Conservation (phyloP, 1,140 invertebrate species). For the Solen grandis region DNA sequence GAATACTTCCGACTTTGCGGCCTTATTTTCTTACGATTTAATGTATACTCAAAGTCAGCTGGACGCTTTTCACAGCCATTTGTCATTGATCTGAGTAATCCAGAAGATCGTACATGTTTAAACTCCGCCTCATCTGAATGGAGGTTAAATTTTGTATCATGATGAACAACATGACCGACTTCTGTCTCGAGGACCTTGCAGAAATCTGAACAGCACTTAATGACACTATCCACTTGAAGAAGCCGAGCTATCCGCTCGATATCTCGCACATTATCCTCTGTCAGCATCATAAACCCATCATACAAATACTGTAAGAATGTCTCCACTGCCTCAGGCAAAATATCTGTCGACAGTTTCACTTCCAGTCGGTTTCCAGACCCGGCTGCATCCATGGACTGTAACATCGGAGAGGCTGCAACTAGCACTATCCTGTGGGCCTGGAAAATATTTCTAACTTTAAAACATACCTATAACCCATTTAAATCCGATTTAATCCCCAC, state of each 20-base stretch:
- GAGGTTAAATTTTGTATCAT: too few relatives aligned
- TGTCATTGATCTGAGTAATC: too few relatives aligned
- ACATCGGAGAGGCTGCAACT: slow-evolving; percentile 60
- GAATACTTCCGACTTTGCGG: too few relatives aligned
- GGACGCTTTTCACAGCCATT: too few relatives aligned
- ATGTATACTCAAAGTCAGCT: too few relatives aligned
- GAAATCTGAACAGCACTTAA: slow-evolving; percentile 57
- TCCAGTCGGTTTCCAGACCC: slow-evolving; percentile 53
- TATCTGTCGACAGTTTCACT: slow-evolving; percentile 54
- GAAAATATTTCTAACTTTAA: too few relatives aligned
- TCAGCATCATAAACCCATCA: slow-evolving; percentile 62
- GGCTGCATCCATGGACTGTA: slow-evolving; percentile 61
- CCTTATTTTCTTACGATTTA: too few relatives aligned
- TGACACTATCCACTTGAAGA: slow-evolving; percentile 59
- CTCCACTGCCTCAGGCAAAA: slow-evolving; percentile 55
- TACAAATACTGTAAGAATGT: slow-evolving; percentile 60
- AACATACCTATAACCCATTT: too few relatives aligned
- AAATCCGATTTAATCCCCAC: too few relatives aligned
- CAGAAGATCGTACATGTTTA: too few relatives aligned
- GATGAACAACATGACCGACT: slow-evolving; percentile 26
- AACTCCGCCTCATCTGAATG: too few relatives aligned
- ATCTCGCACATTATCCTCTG: slow-evolving; percentile 57
- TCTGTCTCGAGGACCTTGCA: slow-evolving; percentile 50
- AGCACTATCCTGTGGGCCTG: slow-evolving; percentile 60
- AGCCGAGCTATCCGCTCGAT: slow-evolving; percentile 59